Conservation (phyloP, 2,797 vertebrate species). For the Hoplostethus mediterraneus region DNA sequence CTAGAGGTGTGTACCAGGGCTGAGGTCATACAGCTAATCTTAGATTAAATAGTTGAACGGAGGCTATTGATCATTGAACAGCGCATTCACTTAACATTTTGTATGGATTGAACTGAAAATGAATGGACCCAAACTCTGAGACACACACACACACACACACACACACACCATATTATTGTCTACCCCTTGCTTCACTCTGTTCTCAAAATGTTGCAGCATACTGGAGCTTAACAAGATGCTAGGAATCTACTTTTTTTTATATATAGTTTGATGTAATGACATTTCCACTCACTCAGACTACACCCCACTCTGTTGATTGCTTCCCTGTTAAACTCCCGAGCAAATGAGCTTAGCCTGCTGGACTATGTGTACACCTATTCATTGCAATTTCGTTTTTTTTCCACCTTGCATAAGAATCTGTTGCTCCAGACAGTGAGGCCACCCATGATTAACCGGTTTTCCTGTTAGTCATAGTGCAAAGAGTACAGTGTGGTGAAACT, state of each 20-base stretch:
- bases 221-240: not conserved
- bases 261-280: not conserved
- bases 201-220: not conserved
- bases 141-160: not conserved
- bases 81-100: not conserved
- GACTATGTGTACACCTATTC: not conserved
- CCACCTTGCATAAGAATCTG: not conserved
- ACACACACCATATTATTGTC: not conserved
- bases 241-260: not conserved
- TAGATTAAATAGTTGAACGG: not conserved
- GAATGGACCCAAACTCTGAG: not conserved
- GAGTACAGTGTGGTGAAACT: not conserved
- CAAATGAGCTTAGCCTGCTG: not conserved
- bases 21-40: not conserved
- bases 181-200: not conserved
- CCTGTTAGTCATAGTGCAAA: not conserved
- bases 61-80: not conserved
- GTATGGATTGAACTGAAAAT: not conserved
- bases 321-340: not conserved
- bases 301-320: not conserved
- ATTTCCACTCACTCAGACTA: not conserved
- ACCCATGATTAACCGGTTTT: not conserved
- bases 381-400: not conserved
- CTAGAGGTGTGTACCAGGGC: not conserved
- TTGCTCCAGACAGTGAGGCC: not conserved